Evolutionary conservation across 2,888 invertebrate species (phyloP).

Genomic region (Steinernema carpocapsae): DNA sequence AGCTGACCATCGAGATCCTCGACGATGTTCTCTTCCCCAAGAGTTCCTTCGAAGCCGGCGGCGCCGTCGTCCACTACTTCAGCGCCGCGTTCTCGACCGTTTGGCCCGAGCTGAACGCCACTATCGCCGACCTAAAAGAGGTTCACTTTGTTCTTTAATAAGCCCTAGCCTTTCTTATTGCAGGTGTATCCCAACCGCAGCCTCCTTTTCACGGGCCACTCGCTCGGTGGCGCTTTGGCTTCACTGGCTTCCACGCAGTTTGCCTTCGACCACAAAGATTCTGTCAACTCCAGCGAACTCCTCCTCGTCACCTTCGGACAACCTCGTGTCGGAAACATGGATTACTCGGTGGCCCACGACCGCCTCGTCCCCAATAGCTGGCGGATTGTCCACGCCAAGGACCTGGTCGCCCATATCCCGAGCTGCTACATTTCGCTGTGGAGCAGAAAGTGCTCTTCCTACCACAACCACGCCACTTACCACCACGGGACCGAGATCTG

Average conservation of each 20-base stretch:
- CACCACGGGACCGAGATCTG: conserved; percentile 67
- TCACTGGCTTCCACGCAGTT: conserved; percentile 61
- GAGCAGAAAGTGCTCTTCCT: conserved; percentile 46
- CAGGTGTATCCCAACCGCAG: conserved; percentile 45
- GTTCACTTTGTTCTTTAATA: background rate
- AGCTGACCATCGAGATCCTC: conserved; percentile 63
- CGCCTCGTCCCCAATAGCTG: conserved; percentile 55
- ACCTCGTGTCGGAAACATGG: conserved; percentile 64
- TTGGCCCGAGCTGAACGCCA: conserved; percentile 45
- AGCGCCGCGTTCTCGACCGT: conserved; percentile 58
- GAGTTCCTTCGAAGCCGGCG: conserved; percentile 52
- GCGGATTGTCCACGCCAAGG: conserved; percentile 57
- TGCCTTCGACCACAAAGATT: conserved; percentile 46
- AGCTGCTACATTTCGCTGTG: conserved; percentile 51
- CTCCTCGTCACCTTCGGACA: conserved; percentile 64
- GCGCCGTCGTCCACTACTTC: conserved; percentile 54
- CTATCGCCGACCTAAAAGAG: background rate
- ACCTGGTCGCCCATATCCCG: conserved; percentile 64
- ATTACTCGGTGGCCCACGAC: conserved; percentile 60
- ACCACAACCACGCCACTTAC: conserved; percentile 63
- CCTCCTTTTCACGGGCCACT: conserved; percentile 64
- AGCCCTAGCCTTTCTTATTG: background rate
- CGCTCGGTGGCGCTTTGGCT: conserved; percentile 63
- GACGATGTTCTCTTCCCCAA: conserved; percentile 50
- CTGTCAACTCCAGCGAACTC: conserved; percentile 25